Evolutionary conservation across 1,140 invertebrate species (phyloP), one percentile per base, ranked within the genome.

Genomic region (Callitettix versicolor): DNA sequence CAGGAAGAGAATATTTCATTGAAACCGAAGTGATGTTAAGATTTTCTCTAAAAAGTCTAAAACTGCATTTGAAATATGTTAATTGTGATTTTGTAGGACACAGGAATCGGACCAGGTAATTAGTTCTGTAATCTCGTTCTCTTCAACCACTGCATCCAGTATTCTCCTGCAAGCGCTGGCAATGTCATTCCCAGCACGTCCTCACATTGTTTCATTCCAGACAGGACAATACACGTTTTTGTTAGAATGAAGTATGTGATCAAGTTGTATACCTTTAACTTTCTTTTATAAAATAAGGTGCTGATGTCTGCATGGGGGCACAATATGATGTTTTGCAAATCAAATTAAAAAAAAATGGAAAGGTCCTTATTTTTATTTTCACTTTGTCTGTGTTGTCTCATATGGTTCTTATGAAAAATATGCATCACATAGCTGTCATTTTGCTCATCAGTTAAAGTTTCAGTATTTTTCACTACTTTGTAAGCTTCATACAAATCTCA

Each of bases 1-100:
- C 63, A n/a, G 65, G 62, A 33, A 53, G 48, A 24, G 62, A 63
- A 58, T 58, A 67, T 59, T 65, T 64, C 57, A 64, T 57, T 30
- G 51, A 62, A 22, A 65, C 57, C 9, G n/a, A 56, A 18, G 40
- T 9, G 12, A 67, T 34, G 24, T 57, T 7, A 21, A 48, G 38
- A 51, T 63, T 44, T 1, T 56, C 53, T 46, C 53, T 51, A 63
- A 40, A 53, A 65, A 62, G 48, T 60, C 17, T 17, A 54, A 9
- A 12, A 64, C 44, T 12, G 59, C 60, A 49, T 57, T 62, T 12
- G 60, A 60, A 40, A 65, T 61, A 20, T 62, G 24, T 24, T 59
- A 63, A 50, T 65, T 67, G 33, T 44, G 54, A 54, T 64, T 67
- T 58, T 63, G 61, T 11, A 61, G 60, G 15, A 64, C 58, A 50